These are phyloP conservation scores for Cotesia chilonis DNA, from an alignment of 1,140 invertebrate species.

Conservation along the genomic window DNA sequence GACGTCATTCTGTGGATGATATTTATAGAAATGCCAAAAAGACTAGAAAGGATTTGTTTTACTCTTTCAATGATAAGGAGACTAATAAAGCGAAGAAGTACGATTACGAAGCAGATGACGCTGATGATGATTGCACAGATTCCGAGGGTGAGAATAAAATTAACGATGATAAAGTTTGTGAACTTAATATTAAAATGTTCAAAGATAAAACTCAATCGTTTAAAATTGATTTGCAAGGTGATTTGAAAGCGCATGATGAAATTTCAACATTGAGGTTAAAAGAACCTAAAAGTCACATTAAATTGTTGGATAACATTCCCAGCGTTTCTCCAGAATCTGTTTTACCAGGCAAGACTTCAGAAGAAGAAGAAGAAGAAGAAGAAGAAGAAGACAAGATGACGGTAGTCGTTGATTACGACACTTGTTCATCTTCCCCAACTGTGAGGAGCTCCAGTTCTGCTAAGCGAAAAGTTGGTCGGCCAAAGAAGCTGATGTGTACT, in stretches of 20 bases:
- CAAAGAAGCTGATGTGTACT: slow-evolving; percentile 75
- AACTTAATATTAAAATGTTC: background rate
- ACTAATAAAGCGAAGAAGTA: slow-evolving; percentile 45
- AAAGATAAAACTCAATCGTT: slow-evolving; percentile 70
- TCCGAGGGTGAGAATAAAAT: slow-evolving; percentile 47
- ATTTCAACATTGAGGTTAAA: slow-evolving; percentile 52
- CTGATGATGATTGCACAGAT: slow-evolving; percentile 43
- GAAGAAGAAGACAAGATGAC: slow-evolving; percentile 52
- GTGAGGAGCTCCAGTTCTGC: slow-evolving; percentile 62
- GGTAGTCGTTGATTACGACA: slow-evolving; percentile 51
- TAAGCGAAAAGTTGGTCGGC: slow-evolving; percentile 83
- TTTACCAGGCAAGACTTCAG: slow-evolving; percentile 39
- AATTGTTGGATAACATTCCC: slow-evolving; percentile 59
- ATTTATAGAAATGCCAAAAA: slow-evolving; percentile 47
- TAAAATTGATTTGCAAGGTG: slow-evolving; percentile 31
- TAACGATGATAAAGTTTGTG: slow-evolving; percentile 62
- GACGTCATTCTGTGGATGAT: slow-evolving; percentile 37
- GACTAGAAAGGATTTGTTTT: slow-evolving; percentile 20
- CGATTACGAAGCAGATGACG: slow-evolving; percentile 27
- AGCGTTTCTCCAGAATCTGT: slow-evolving; percentile 55
- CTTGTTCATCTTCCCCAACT: slow-evolving; percentile 48
- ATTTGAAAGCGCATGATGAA: slow-evolving; percentile 18
- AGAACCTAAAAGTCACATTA: slow-evolving; percentile 59
- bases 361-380: slow-evolving; percentile 52
- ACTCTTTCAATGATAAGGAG: slow-evolving; percentile 21